A percentile compares a stretch with the other conserved stretches of the same genome.
Evolutionary conservation across 2,113 vertebrate genomes (phyloP).

Genomic region (Morone chrysops): DNA sequence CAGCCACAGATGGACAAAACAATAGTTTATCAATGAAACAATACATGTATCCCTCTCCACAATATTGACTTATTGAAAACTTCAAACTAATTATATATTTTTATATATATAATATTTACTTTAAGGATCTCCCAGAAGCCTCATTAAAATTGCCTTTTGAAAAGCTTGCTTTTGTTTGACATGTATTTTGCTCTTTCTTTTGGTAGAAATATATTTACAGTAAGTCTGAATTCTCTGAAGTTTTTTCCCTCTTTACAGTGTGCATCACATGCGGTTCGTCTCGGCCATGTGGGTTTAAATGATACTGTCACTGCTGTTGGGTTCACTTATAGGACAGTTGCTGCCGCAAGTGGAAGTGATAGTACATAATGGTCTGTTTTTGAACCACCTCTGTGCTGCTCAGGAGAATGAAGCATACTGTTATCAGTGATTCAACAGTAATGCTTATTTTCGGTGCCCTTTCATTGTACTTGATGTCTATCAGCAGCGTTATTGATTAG

Average conservation of each 20-base stretch:
- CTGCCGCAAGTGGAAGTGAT: constrained; percentile 17
- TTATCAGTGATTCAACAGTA: constrained; percentile 52
- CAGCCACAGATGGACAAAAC: background rate
- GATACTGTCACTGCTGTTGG: constrained; percentile 27
- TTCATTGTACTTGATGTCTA: constrained; percentile 61
- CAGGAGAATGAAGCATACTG: constrained; percentile 19
- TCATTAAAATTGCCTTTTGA: constrained; percentile 21
- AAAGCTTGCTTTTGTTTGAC: background rate
- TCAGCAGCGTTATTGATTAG: constrained; percentile 54
- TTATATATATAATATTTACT: background rate
- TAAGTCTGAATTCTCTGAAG: background rate
- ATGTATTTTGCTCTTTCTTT: background rate
- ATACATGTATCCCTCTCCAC: background rate
- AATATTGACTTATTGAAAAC: background rate
- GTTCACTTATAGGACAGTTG: constrained; percentile 48
- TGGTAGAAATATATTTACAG: constrained; percentile 10
- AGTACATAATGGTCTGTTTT: constrained; percentile 25
- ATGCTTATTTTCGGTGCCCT: constrained; percentile 47
- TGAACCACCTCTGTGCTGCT: constrained; percentile 31
- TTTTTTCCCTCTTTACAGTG: background rate
- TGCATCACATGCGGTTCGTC: background rate
- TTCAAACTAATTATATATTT: too few relatives aligned
- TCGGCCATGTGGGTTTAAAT: background rate
- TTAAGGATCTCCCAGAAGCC: constrained; percentile 17
- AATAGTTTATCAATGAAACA: background rate